A percentile compares a stretch with the other conserved stretches of the same genome.
These are phyloP conservation scores for Gopherus flavomarginatus DNA, from an alignment of 2,113 vertebrate genomes.

Conservation along the genomic window DNA sequence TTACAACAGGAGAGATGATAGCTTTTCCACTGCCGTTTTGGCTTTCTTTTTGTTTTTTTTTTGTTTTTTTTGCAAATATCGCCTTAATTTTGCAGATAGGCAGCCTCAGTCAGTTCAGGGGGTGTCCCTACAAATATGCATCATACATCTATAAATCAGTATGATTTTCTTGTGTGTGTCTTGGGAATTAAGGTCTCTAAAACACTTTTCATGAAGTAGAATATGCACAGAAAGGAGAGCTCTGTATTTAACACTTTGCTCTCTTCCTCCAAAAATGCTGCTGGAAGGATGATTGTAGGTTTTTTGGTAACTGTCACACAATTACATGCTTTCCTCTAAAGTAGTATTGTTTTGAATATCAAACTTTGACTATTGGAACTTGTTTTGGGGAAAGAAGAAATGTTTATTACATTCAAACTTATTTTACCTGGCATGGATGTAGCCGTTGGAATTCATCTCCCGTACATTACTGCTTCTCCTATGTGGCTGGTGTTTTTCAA, in stretches of 20 bases:
- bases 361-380: constrained; percentile 29
- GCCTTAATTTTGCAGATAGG: neutral
- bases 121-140: neutral
- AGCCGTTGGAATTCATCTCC: constrained; percentile 63
- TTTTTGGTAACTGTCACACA: neutral
- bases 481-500: constrained; percentile 75
- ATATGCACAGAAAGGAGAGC: neutral
- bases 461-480: constrained; percentile 63
- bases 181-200: neutral
- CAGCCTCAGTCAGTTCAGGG: neutral
- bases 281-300: neutral
- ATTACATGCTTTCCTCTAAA: neutral
- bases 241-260: accelerated
- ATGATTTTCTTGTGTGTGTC: neutral
- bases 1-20: neutral
- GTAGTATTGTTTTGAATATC: neutral
- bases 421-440: constrained; percentile 62
- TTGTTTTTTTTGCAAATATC: neutral
- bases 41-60: neutral
- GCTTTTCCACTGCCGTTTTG: neutral
- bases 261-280: neutral
- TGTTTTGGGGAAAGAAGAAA: constrained; percentile 41
- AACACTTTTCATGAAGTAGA: neutral
- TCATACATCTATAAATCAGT: neutral
- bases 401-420: constrained; percentile 46